Evolutionary conservation across 2,113 vertebrate genomes (phyloP), one percentile per base, ranked within the genome.

Genomic region (Atractosteus spatula): DNA sequence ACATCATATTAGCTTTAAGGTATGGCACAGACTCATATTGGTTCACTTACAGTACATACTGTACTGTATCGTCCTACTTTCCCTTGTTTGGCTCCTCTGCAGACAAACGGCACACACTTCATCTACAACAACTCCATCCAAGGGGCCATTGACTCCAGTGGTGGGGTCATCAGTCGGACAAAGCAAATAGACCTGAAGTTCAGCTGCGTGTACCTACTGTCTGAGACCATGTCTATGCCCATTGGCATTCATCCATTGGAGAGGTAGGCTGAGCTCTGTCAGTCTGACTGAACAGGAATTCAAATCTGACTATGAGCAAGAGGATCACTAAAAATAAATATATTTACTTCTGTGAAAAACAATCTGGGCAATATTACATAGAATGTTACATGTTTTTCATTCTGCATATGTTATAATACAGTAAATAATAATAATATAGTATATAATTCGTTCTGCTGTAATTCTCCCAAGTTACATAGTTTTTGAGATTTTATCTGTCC

Each of bases 191-290:
- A 70, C 3, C 57, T 85, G 45, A 17, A 0, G 3, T 83, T 86
- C 73, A 17, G n/a, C 74, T 85, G 84, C 41, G 63, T 13, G 4
- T 84, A 83, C 4, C 80, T 75, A 45, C 72, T 85, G 61, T 64
- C 61, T 17, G 74, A 79, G 65, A 78, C 71, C 11, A n/a, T 83
- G 62, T 79, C 77, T 16, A 74, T 78, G 81, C 12, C 41, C 29
- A 44, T 84, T 14, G 74, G 55, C 68, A 80, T 87, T 65, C 82
- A 85, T 6, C 83, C 86, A n/a, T 4, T 87, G 3, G 83, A 84
- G 59, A 85, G 87, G 84, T 89, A 13, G 74, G 80, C 51, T 62
- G 8, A 5, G 1, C 0, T n/a, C 66, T 4, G n/a, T 17, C 2
- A 11, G 43, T 12, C n/a, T 29, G 17, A 29, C 17, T 29, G 17